Percentiles rank a stretch among this genome's conserved stretches.
phyloP scores from a whole-genome alignment of 2,113 vertebrate species.

The Hippocampus guttulatus region DNA sequence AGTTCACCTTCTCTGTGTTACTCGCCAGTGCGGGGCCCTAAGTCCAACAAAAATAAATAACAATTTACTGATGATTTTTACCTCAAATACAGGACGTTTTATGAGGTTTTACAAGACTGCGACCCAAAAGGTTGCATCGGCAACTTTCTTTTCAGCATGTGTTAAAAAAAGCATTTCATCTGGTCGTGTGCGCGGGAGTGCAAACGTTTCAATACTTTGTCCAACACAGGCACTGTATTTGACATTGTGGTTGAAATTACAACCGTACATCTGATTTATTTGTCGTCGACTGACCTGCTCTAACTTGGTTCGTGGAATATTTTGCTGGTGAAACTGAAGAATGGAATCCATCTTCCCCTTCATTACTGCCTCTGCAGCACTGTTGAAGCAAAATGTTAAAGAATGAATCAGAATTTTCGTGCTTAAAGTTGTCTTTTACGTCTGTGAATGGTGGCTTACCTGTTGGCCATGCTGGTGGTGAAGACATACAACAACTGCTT shows the following conservation, averaged over 20 bases:
- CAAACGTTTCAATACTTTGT: too few species aligned
- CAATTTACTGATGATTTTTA: neutral
- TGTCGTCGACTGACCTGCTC: conserved; percentile 78
- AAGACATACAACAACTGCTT: conserved; percentile 93
- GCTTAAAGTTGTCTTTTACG: neutral
- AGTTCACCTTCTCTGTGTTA: conserved; percentile 77
- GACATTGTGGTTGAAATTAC: too few species aligned
- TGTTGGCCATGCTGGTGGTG: conserved; percentile 93
- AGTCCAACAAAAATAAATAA: conserved; percentile 11
- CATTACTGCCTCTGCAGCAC: conserved; percentile 91
- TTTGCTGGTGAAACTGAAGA: conserved; percentile 93
- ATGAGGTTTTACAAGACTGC: too few species aligned
- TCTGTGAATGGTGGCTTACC: conserved; percentile 68
- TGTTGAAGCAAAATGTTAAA: conserved; percentile 52
- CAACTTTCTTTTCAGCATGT: too few species aligned
- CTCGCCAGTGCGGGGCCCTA: conserved; percentile 70
- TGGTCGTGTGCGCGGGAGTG: too few species aligned
- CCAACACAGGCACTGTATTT: too few species aligned
- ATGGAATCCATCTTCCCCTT: conserved; percentile 93
- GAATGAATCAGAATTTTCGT: neutral
- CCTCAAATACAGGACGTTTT: neutral
- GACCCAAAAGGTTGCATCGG: too few species aligned
- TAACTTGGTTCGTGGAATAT: conserved; percentile 84
- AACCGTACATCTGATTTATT: neutral
- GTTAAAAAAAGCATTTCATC: too few species aligned